Percentiles rank a stretch among this genome's conserved stretches.
Conservation (phyloP, 2,888 invertebrate genomes). For the Microplitis deprimator region DNA sequence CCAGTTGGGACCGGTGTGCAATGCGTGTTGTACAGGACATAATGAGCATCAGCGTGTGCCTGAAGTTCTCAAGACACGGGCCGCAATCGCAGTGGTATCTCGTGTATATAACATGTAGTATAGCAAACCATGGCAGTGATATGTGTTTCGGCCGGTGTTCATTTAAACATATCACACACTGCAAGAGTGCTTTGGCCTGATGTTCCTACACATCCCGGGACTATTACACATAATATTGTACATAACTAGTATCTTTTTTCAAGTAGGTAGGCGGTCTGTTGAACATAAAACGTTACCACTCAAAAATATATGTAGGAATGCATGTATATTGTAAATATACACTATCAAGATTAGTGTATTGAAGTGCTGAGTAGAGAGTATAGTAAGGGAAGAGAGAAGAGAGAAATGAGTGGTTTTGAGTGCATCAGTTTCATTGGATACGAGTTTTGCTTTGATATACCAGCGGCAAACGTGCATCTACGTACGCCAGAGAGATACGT, state of each 20-base stretch:
- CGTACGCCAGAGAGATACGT: background rate
- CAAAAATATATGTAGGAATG: slow-evolving; percentile 23
- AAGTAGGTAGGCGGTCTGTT: slow-evolving; percentile 49
- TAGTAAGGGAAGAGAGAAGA: background rate
- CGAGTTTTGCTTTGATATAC: background rate
- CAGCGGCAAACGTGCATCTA: background rate
- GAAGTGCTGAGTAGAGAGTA: background rate
- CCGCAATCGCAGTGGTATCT: background rate
- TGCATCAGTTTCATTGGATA: background rate
- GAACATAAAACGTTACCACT: slow-evolving; percentile 50
- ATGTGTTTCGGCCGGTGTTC: too few species aligned
- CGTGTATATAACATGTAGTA: background rate
- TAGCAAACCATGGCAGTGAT: background rate
- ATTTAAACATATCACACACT: background rate
- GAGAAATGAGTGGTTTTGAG: background rate
- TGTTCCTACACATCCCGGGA: background rate
- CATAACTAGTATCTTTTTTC: background rate
- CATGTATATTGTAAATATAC: background rate
- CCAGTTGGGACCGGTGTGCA: background rate
- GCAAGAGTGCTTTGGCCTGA: background rate
- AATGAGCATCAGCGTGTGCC: background rate
- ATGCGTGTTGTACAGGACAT: background rate
- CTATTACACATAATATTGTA: background rate
- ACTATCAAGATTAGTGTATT: slow-evolving; percentile 1
- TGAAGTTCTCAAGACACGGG: background rate